phyloP scores from a whole-genome alignment of 2,797 vertebrate species.

The Molossus molossus region DNA sequence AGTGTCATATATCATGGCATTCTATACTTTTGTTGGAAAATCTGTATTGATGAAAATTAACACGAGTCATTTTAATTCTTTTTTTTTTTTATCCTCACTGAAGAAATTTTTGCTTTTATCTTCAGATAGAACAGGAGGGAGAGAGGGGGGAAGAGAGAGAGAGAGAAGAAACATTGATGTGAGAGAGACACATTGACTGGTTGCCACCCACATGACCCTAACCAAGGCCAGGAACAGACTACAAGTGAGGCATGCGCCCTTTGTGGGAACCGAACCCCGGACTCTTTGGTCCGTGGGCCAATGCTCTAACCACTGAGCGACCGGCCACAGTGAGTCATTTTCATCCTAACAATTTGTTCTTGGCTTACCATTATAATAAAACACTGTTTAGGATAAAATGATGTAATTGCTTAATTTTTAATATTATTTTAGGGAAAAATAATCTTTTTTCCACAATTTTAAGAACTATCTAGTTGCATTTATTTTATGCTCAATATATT shows the following conservation, averaged over 20 bases:
- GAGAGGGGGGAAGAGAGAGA: too few relatives aligned
- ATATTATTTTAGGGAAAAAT: neutral
- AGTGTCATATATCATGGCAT: neutral
- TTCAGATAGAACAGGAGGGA: too few relatives aligned
- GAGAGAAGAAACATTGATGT: too few relatives aligned
- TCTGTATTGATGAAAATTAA: neutral
- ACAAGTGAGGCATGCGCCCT: too few relatives aligned
- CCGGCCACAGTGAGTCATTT: neutral
- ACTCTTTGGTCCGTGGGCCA: too few relatives aligned
- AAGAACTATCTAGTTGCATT: neutral
- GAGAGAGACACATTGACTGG: neutral
- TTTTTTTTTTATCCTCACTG: neutral
- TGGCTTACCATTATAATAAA: neutral
- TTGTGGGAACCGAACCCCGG: too few relatives aligned
- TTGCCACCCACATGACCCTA: neutral
- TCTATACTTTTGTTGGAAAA: neutral
- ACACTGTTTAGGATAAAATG: neutral
- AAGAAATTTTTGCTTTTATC: neutral
- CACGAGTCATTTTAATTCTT: neutral
- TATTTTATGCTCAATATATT: neutral
- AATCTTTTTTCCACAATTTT: neutral
- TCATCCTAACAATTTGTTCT: conserved; percentile 19
- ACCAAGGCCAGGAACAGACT: too few relatives aligned
- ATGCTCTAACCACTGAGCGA: too few relatives aligned
- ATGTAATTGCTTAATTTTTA: conserved; percentile 22